phyloP scores from a whole-genome alignment of 2,113 vertebrate species.

The Eptesicus fuscus region DNA sequence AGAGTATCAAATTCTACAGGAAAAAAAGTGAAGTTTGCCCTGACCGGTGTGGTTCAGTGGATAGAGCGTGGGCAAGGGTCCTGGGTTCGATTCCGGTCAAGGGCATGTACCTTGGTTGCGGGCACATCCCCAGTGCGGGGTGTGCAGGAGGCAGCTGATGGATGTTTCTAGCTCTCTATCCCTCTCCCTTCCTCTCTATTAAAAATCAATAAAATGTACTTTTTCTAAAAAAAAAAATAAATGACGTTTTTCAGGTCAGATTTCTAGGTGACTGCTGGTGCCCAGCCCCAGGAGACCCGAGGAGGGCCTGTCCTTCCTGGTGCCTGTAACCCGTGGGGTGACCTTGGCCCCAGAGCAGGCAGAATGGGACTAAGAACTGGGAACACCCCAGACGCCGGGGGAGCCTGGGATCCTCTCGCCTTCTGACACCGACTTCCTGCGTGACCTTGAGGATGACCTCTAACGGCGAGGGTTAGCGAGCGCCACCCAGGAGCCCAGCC shows the following conservation, averaged over 20 bases:
- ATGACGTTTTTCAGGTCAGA: not conserved
- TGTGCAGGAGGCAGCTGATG: too few species aligned
- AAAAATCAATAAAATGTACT: too few species aligned
- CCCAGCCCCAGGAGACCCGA: not conserved
- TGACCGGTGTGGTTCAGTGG: too few species aligned
- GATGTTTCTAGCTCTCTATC: too few species aligned
- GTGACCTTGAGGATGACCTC: conserved; percentile 45
- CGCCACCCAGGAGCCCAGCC: not conserved
- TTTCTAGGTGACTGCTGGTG: not conserved
- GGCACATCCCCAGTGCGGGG: too few species aligned
- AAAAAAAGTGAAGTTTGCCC: not conserved
- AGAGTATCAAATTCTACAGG: not conserved
- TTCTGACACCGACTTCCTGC: not conserved
- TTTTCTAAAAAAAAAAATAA: too few species aligned
- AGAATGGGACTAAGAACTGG: not conserved
- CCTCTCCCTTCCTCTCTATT: too few species aligned
- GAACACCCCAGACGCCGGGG: not conserved
- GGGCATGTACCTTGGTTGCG: too few species aligned
- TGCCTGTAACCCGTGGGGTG: not conserved
- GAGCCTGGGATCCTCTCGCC: not conserved
- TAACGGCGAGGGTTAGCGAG: not conserved
- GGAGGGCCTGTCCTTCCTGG: not conserved
- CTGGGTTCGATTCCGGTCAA: too few species aligned
- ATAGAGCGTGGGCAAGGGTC: too few species aligned
- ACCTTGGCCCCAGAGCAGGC: not conserved